Evolutionary conservation across 2,113 vertebrate species (phyloP).

Genomic region (Cyprinus carpio): DNA sequence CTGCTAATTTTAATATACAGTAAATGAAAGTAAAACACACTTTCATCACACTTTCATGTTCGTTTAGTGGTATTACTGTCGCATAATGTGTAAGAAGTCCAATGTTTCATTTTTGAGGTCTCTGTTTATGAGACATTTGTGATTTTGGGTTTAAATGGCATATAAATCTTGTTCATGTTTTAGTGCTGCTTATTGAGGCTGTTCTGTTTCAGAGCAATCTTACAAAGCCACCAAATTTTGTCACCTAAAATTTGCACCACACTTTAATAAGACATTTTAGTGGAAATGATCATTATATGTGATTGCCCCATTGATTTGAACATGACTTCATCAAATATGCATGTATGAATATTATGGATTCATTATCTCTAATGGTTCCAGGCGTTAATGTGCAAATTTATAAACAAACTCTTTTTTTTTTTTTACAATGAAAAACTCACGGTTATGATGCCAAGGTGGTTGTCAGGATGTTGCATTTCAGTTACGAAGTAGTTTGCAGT

Average conservation of each 20-base stretch:
- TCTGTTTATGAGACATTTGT: neutral
- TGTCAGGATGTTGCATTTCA: neutral
- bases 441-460: neutral
- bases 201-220: neutral
- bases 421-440: neutral
- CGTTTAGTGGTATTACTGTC: no score
- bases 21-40: neutral
- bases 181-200: neutral
- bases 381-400: neutral
- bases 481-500: neutral
- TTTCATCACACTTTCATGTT: no score
- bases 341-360: conserved; percentile 51
- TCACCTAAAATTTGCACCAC: neutral
- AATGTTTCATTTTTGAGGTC: neutral
- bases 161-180: neutral
- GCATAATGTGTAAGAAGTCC: no score
- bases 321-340: conserved; percentile 37
- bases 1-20: neutral
- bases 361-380: conserved; percentile 32
- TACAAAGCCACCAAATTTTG: neutral
- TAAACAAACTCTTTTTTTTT: neutral
- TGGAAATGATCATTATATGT: neutral
- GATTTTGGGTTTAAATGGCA: neutral
- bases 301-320: neutral
- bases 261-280: conserved; percentile 5